A percentile compares a stretch with the other conserved stretches of the same genome.
Evolutionary conservation across 1,140 invertebrate species (phyloP).

Genomic region (Metopolophium dirhodum): DNA sequence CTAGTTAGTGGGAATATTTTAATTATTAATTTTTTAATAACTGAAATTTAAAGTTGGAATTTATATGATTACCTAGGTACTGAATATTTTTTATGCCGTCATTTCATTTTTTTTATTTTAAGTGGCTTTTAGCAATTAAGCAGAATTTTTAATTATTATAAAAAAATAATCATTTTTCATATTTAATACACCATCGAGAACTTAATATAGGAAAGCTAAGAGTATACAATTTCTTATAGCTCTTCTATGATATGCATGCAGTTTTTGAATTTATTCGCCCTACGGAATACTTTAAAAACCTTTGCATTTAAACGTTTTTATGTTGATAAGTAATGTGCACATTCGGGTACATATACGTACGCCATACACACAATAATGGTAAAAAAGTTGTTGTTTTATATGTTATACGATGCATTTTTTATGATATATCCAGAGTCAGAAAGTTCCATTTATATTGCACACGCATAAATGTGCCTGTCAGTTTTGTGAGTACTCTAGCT

Average conservation of each 20-base stretch:
- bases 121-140: background rate
- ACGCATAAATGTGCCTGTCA: slow-evolving; percentile 8
- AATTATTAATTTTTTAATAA: slow-evolving; percentile 11
- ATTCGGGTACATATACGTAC: background rate
- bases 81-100: background rate
- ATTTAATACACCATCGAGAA: background rate
- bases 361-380: background rate
- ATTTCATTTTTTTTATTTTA: background rate
- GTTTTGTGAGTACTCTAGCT: slow-evolving; percentile 7
- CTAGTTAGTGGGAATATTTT: background rate
- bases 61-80: background rate
- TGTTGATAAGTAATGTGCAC: slow-evolving; percentile 22
- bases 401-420: slow-evolving; percentile 21
- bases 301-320: slow-evolving; percentile 25
- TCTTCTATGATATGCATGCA: slow-evolving; percentile 5
- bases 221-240: background rate
- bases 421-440: background rate
- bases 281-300: background rate
- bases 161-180: slow-evolving; percentile 7
- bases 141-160: background rate
- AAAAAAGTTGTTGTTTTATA: slow-evolving; percentile 28
- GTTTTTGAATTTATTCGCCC: background rate
- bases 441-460: slow-evolving; percentile 39
- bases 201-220: background rate
- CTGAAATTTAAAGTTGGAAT: background rate